These are phyloP conservation scores for Oryctes rhinoceros DNA, from an alignment of 1,140 invertebrate species.

Conservation along the genomic window DNA sequence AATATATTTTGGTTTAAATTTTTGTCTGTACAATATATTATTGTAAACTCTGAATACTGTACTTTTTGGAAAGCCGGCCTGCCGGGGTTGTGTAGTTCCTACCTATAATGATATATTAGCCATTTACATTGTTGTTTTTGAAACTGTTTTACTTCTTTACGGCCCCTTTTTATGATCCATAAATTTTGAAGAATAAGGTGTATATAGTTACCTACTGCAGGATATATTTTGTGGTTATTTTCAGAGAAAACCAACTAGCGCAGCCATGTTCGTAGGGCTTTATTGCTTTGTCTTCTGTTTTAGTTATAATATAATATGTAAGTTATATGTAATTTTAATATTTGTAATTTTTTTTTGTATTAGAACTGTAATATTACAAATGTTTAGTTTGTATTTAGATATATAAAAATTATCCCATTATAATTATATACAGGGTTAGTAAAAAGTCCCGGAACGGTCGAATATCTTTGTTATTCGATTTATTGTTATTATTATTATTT, in stretches of 20 bases:
- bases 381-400: too few relatives aligned
- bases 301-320: not conserved
- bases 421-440: too few relatives aligned
- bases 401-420: too few relatives aligned
- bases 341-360: not conserved
- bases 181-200: not conserved
- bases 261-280: not conserved
- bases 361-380: too few relatives aligned
- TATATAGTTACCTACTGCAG: not conserved
- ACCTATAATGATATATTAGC: not conserved
- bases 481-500: too few relatives aligned
- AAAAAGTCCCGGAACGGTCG: too few relatives aligned
- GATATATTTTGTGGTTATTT: not conserved
- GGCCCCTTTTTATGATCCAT: not conserved
- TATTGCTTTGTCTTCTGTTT: conserved; percentile 1
- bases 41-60: too few relatives aligned
- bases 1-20: too few relatives aligned
- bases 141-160: conserved; percentile 1
- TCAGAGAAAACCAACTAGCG: not conserved
- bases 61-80: too few relatives aligned
- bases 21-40: too few relatives aligned
- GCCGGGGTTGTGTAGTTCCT: not conserved
- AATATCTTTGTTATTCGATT: too few relatives aligned
- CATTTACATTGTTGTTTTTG: not conserved
- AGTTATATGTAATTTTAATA: not conserved